phyloP scores from a whole-genome alignment of 37 sponge, comb jelly and placozoan genomes.

The Bolinopsis microptera region DNA sequence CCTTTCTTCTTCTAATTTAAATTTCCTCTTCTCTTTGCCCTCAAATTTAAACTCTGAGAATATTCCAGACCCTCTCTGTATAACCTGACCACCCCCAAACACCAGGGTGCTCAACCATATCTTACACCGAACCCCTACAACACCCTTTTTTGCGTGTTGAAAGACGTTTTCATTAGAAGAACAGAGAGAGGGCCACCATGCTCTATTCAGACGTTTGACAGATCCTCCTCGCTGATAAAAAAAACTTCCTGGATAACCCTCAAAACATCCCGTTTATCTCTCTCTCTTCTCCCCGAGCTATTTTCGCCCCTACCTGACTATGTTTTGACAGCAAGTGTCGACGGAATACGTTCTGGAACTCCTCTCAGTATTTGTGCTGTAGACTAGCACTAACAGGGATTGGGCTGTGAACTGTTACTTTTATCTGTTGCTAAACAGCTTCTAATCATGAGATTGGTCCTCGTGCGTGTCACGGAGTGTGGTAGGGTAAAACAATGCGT shows the following conservation, averaged over 20 bases:
- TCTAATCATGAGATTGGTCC: not conserved
- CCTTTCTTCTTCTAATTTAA: too few species aligned
- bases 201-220: not conserved
- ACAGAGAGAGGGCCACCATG: not conserved
- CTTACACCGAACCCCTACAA: not conserved
- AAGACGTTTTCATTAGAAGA: not conserved
- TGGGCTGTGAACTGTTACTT: not conserved
- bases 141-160: not conserved
- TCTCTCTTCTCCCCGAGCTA: not conserved
- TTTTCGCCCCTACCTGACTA: not conserved
- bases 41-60: too few species aligned
- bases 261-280: not conserved
- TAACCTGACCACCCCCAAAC: too few species aligned
- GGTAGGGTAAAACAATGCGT: not conserved
- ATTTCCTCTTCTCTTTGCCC: too few species aligned
- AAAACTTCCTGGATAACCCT: not conserved
- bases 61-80: too few species aligned
- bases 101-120: not conserved
- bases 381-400: not conserved
- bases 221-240: not conserved
- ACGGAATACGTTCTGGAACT: not conserved
- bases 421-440: not conserved
- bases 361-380: not conserved
- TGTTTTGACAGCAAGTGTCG: not conserved
- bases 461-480: not conserved